Conservation (phyloP, 2,888 invertebrate genomes). For the Lasioglossum vierecki region DNA sequence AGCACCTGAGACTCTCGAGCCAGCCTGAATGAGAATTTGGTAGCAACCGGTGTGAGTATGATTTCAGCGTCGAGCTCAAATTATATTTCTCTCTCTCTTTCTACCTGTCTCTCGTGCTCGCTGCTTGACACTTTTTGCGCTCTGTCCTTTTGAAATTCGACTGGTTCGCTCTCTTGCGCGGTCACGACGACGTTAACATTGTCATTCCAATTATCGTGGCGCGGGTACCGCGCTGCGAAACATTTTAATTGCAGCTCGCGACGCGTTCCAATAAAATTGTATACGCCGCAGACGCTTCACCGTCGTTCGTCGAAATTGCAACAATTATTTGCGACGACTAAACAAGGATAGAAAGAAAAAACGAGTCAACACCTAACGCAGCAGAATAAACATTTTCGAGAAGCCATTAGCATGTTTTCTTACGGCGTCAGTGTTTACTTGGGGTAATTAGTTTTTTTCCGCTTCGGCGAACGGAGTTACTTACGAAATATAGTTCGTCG, state of each 20-base stretch:
- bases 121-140: constrained; percentile 16
- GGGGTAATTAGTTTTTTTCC: neutral
- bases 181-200: neutral
- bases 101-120: neutral
- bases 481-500: neutral
- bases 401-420: neutral
- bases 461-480: neutral
- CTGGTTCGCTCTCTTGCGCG: neutral
- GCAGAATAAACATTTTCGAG: neutral
- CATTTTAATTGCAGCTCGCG: neutral
- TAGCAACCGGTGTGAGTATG: constrained; percentile 42
- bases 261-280: neutral
- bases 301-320: neutral
- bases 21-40: constrained; percentile 38
- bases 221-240: neutral
- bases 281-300: neutral
- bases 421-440: neutral
- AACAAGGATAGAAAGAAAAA: neutral
- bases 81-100: neutral
- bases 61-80: neutral
- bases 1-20: constrained; percentile 22
- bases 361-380: neutral
- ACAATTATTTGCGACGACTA: neutral
- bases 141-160: constrained; percentile 25
- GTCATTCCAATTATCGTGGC: neutral